A percentile compares a stretch with the other conserved stretches of the same genome.
phyloP scores from a whole-genome alignment of 2,888 invertebrate genomes.

The Nomada lathburiana region DNA sequence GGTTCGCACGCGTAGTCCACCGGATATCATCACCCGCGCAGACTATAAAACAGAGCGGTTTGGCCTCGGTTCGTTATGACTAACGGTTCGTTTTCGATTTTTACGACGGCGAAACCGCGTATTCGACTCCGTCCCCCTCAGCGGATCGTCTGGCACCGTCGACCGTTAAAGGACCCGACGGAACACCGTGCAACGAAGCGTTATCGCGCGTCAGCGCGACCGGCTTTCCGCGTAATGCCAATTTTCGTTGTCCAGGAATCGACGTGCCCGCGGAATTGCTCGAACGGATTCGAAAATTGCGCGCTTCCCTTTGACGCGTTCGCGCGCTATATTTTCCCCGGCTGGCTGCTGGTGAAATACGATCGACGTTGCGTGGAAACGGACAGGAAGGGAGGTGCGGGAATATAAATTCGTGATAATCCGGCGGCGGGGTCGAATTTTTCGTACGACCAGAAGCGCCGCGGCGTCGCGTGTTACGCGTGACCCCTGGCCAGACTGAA shows the following conservation, averaged over 20 bases:
- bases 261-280: slow-evolving; percentile 9
- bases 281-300: slow-evolving; percentile 15
- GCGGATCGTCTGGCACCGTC: neutral
- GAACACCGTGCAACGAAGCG: slow-evolving; percentile 61
- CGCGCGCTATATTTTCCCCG: slow-evolving; percentile 28
- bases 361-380: slow-evolving; percentile 13
- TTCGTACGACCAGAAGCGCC: slow-evolving; percentile 11
- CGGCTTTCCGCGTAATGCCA: slow-evolving; percentile 53
- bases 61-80: slow-evolving; percentile 57
- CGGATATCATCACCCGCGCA: neutral
- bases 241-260: slow-evolving; percentile 50
- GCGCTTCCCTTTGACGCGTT: slow-evolving; percentile 34
- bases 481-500: neutral
- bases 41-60: neutral
- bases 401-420: slow-evolving; percentile 47
- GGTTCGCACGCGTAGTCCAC: slow-evolving; percentile 2
- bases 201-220: slow-evolving; percentile 38
- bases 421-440: slow-evolving; percentile 28
- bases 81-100: slow-evolving; percentile 61
- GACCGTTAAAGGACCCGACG: slow-evolving; percentile 43
- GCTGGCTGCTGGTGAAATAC: slow-evolving; percentile 14
- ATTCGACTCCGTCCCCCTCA: too few relatives aligned
- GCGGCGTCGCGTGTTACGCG: slow-evolving; percentile 14
- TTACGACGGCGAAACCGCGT: slow-evolving; percentile 28
- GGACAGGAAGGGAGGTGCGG: neutral